Conservation (phyloP, 1,140 invertebrate genomes). For the Drosophila nikananu region DNA sequence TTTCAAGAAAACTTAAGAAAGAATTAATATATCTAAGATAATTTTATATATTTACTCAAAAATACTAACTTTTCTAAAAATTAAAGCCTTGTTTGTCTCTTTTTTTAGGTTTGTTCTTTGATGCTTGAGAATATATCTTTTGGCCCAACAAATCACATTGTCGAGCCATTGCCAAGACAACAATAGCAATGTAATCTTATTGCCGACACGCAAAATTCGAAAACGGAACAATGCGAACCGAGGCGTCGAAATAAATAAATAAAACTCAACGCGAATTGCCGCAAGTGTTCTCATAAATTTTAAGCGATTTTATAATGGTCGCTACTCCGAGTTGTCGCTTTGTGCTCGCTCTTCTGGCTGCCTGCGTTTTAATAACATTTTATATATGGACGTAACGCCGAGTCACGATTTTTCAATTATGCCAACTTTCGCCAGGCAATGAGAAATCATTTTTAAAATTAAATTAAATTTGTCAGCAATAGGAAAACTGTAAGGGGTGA, state of each 20-base stretch:
- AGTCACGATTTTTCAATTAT: constrained; percentile 82
- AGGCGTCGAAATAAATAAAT: constrained; percentile 32
- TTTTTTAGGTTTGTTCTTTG: constrained; percentile 13
- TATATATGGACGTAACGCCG: constrained; percentile 45
- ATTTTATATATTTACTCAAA: no score
- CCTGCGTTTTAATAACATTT: constrained; percentile 68
- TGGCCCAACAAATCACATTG: constrained; percentile 35
- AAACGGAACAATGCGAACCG: constrained; percentile 24
- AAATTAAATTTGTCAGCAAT: neutral
- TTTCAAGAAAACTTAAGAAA: no score
- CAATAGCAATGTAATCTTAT: constrained; percentile 55
- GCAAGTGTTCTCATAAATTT: constrained; percentile 80
- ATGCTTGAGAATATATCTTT: constrained; percentile 19
- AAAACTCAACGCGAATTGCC: constrained; percentile 45
- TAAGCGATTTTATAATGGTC: constrained; percentile 78
- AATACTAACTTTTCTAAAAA: neutral
- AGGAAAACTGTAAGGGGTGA: neutral
- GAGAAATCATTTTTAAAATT: constrained; percentile 35
- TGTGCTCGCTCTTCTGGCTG: constrained; percentile 33
- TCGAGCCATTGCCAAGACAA: constrained; percentile 40
- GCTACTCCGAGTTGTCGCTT: constrained; percentile 60
- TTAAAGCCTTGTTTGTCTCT: neutral
- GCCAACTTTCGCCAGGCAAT: constrained; percentile 17
- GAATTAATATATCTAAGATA: neutral
- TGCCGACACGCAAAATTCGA: constrained; percentile 64